These are phyloP conservation scores for Lophura nycthemera DNA, from an alignment of 2,113 vertebrate species.

Conservation along the genomic window DNA sequence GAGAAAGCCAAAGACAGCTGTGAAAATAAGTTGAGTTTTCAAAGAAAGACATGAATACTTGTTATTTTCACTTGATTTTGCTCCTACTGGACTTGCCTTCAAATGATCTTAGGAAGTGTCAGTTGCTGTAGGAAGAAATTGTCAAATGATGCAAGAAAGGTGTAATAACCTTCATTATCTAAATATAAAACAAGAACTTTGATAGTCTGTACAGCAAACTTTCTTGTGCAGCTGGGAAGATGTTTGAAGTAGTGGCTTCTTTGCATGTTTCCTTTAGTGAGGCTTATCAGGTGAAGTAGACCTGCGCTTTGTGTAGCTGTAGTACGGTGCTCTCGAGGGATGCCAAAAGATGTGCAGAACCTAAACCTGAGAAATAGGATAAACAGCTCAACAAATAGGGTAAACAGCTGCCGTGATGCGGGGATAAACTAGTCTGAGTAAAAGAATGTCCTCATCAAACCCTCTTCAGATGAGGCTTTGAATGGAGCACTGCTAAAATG, in stretches of 20 bases:
- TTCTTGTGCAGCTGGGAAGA: not conserved
- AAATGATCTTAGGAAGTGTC: not conserved
- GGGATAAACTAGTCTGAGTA: not conserved
- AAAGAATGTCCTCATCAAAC: not conserved
- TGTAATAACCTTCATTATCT: not conserved
- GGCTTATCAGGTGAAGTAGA: not conserved
- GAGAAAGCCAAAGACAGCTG: not conserved
- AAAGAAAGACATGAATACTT: not conserved
- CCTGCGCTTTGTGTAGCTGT: not conserved
- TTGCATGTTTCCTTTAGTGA: not conserved
- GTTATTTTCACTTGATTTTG: not conserved
- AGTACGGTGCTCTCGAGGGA: not conserved
- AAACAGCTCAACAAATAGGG: not conserved
- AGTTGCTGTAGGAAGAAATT: not conserved
- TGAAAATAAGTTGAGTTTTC: not conserved
- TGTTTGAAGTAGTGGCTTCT: not conserved
- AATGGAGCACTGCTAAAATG: not conserved
- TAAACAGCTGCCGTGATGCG: not conserved
- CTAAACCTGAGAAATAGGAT: not conserved
- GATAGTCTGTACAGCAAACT: not conserved
- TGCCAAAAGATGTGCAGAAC: not conserved
- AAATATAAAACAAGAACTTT: not conserved
- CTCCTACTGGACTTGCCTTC: not conserved
- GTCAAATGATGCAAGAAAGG: not conserved
- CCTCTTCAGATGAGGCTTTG: not conserved